Evolutionary conservation across 2,113 vertebrate genomes (phyloP).

Genomic region (Actinemys pallida): DNA sequence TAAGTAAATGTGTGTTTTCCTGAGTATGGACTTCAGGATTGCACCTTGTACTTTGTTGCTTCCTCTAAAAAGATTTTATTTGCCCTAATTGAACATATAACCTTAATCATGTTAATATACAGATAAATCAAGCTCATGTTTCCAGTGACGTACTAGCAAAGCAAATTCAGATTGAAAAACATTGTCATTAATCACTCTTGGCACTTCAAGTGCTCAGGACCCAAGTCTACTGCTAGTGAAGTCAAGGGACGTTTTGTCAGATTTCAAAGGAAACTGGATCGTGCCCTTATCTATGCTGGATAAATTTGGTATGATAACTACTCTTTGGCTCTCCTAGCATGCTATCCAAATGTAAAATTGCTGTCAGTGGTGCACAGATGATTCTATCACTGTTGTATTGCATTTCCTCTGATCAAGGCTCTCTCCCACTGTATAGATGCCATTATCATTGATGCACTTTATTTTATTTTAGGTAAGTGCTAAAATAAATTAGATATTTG

Average conservation of each 20-base stretch:
- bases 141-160: not conserved
- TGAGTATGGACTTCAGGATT: not conserved
- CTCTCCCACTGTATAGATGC: not conserved
- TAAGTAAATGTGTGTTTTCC: fast-evolving
- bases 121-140: not conserved
- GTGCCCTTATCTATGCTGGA: not conserved
- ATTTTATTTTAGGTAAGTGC: not conserved
- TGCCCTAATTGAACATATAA: not conserved
- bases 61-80: not conserved
- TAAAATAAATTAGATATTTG: not conserved
- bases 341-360: not conserved
- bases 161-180: not conserved
- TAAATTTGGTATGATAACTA: not conserved
- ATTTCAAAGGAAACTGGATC: not conserved
- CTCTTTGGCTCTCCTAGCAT: not conserved
- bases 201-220: not conserved
- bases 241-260: not conserved
- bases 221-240: not conserved
- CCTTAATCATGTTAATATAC: not conserved
- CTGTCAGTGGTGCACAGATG: not conserved
- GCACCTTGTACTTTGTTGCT: not conserved
- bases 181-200: not conserved
- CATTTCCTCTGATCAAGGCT: not conserved
- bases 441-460: not conserved
- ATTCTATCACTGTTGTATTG: not conserved